phyloP scores from a whole-genome alignment of 2,113 vertebrate genomes.

The Chaetodon trifascialis region DNA sequence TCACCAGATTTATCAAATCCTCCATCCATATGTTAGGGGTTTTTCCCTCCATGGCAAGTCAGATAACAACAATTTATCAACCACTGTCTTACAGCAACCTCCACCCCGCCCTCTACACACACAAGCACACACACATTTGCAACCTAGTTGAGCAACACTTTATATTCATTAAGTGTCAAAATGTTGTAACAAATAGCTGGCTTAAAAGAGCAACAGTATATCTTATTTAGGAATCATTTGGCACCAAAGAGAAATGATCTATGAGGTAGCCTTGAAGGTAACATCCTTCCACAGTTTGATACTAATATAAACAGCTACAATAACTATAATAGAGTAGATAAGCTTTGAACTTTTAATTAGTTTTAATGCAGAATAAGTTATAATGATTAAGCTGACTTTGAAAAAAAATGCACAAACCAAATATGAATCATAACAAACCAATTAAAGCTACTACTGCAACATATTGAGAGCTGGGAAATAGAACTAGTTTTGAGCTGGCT shows the following conservation, averaged over 20 bases:
- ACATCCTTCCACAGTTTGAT: conserved; percentile 49
- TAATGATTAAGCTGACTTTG: neutral
- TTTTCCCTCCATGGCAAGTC: conserved; percentile 47
- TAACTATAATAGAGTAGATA: conserved; percentile 33
- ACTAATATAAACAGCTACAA: conserved; percentile 21
- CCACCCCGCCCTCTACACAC: conserved; percentile 14
- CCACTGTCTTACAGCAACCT: conserved; percentile 44
- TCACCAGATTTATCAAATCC: conserved; percentile 52
- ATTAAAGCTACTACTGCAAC: neutral
- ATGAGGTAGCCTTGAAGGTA: conserved; percentile 54
- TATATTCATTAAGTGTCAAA: conserved; percentile 79
- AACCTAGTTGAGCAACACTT: conserved; percentile 64
- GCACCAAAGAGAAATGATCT: conserved; percentile 60
- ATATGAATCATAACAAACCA: neutral
- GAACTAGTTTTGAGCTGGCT: neutral
- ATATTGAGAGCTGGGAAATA: neutral
- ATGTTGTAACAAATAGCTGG: conserved; percentile 68
- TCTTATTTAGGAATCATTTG: conserved; percentile 71
- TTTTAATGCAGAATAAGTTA: neutral
- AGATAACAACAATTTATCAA: conserved; percentile 75
- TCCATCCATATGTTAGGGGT: conserved; percentile 50
- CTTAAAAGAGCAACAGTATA: conserved; percentile 67
- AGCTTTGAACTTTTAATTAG: conserved; percentile 15
- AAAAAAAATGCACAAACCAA: neutral
- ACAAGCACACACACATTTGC: conserved; percentile 50